Evolutionary conservation across 1,140 invertebrate genomes (phyloP).

Genomic region (Drosophila cardini): DNA sequence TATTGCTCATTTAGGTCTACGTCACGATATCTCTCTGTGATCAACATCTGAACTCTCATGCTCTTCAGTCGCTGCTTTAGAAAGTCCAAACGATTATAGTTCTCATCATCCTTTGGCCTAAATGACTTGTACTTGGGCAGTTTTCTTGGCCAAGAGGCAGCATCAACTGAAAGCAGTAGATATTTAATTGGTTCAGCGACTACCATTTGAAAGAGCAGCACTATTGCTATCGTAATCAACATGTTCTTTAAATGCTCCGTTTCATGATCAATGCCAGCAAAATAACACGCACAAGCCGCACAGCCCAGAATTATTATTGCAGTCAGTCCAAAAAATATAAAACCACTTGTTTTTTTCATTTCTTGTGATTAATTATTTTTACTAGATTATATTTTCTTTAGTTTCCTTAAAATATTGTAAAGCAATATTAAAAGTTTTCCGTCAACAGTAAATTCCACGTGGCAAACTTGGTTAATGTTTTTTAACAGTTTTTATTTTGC

Average conservation of each 20-base stretch:
- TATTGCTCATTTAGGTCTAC: slow-evolving; percentile 56
- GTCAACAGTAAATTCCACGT: too few relatives aligned
- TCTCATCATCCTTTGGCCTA: background rate
- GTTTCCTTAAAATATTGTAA: too few relatives aligned
- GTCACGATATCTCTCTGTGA: slow-evolving; percentile 58
- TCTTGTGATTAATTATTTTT: background rate
- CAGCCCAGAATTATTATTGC: background rate
- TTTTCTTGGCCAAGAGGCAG: slow-evolving; percentile 42
- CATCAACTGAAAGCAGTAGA: slow-evolving; percentile 42
- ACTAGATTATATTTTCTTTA: background rate
- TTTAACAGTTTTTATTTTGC: too few relatives aligned
- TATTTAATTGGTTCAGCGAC: slow-evolving; percentile 44
- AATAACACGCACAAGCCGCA: background rate
- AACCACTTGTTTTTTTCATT: background rate
- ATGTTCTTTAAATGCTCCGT: slow-evolving; percentile 31
- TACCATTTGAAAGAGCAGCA: slow-evolving; percentile 28
- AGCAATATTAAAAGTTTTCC: too few relatives aligned
- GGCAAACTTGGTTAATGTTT: too few relatives aligned
- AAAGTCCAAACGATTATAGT: slow-evolving; percentile 33
- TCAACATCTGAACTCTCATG: slow-evolving; percentile 44
- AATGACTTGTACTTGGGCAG: background rate
- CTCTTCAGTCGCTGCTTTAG: slow-evolving; percentile 44
- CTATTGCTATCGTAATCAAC: slow-evolving; percentile 35
- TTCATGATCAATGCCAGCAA: slow-evolving; percentile 53
- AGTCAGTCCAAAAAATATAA: background rate